Conservation (phyloP, 2,888 invertebrate species). For the Platypus cylindrus region DNA sequence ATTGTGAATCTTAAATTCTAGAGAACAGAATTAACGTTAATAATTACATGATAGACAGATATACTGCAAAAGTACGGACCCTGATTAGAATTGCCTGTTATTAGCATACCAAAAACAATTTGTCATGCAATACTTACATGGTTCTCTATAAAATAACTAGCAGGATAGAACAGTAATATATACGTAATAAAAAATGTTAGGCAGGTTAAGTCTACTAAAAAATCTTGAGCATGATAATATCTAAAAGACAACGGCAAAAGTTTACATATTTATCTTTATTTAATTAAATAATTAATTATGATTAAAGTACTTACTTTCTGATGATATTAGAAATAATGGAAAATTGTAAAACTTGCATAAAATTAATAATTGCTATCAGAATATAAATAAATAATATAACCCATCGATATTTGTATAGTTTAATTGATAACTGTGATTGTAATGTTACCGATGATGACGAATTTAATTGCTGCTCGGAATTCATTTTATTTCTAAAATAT, state of each 20-base stretch:
- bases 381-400: constrained; percentile 72
- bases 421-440: too few relatives aligned
- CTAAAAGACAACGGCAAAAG: constrained; percentile 30
- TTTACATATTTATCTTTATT: background rate
- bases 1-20: constrained; percentile 43
- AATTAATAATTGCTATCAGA: constrained; percentile 74
- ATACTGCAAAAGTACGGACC: background rate
- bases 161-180: constrained; percentile 90
- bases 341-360: constrained; percentile 92
- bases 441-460: too few relatives aligned
- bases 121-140: constrained; percentile 20
- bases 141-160: constrained; percentile 59
- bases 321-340: constrained; percentile 80
- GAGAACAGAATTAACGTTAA: constrained; percentile 22
- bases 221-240: constrained; percentile 57
- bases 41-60: background rate
- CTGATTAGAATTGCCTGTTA: background rate
- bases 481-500: too few relatives aligned
- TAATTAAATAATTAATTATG: background rate
- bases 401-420: constrained; percentile 47
- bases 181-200: constrained; percentile 94
- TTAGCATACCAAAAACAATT: background rate
- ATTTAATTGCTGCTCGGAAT: too few relatives aligned
- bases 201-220: constrained; percentile 81
- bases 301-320: constrained; percentile 31